Evolutionary conservation across 1,140 invertebrate genomes (phyloP), one percentile per base, ranked within the genome.

Genomic region (Drosophila parabipectinata): DNA sequence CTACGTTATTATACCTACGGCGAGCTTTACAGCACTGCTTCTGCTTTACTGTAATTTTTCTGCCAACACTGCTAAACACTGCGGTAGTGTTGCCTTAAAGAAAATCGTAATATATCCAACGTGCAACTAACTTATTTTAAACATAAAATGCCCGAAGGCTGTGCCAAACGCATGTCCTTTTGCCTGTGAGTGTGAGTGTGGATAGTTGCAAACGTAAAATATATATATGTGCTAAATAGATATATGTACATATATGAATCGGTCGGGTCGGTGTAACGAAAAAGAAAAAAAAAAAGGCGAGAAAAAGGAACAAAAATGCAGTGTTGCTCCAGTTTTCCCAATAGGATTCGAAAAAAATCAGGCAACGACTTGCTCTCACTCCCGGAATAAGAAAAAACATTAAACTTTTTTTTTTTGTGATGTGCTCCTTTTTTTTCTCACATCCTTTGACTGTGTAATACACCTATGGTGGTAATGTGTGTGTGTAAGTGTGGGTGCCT

Each of bases 91-190:
- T 34, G 55, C 55, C 55, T 58, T 58, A 32, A 77, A 75, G 60
- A 79, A 80, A 80, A 72, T 47, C 77, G 77, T 79, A 76, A 80
- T 79, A 80, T 71, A 79, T 68, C 58, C 72, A 81, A 77, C 77
- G 79, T 81, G 79, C 62, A 78, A 71, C 78, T 75, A 79, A 79
- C 66, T 79, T 75, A 75, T 75, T 74, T 62, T 75, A 57, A 79
- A 62, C 69, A 83, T 61, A 71, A 83, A 79, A 74, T 83, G 68
- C 79, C 56, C 51, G 47, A 78, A 79, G 72, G 67, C 79, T 60
- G 79, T 82, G 74, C 62, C 79, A 74, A 82, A 71, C 63, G 51
- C 71, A 82, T 79, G 79, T 82, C 75, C 79, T 83, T 69, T 82
- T 61, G 62, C 53, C 75, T 56, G 63, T 71, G 48, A 79, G 53